phyloP scores from a whole-genome alignment of 2,797 vertebrate species.

The Macrochelys suwanniensis region DNA sequence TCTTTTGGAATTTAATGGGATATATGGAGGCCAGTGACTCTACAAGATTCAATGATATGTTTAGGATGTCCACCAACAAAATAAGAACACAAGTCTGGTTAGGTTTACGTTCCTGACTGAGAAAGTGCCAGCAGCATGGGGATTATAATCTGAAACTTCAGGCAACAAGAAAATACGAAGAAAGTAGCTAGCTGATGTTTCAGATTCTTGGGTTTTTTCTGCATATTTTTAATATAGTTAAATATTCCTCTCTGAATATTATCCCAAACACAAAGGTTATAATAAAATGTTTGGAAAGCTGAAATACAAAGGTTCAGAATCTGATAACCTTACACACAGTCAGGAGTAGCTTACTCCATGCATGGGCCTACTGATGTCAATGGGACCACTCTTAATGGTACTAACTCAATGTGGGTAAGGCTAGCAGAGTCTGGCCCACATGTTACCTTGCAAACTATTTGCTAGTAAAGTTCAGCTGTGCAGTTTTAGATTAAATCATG shows the following conservation, averaged over 20 bases:
- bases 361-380: conserved; percentile 27
- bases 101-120: not conserved
- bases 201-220: not conserved
- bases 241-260: conserved; percentile 15
- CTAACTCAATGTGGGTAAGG: conserved; percentile 45
- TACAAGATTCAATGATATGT: not conserved
- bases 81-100: not conserved
- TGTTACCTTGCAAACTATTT: not conserved
- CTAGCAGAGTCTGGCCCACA: not conserved
- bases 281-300: conserved; percentile 13
- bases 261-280: not conserved
- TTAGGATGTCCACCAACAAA: not conserved
- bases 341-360: not conserved
- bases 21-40: not conserved
- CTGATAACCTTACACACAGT: not conserved
- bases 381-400: not conserved
- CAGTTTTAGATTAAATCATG: not conserved
- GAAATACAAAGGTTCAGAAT: not conserved
- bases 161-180: conserved; percentile 28
- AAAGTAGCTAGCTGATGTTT: not conserved
- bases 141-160: not conserved
- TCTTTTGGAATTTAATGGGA: not conserved
- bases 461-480: not conserved
- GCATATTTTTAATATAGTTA: not conserved
- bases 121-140: not conserved